Percentiles rank a stretch among this genome's conserved stretches.
Evolutionary conservation across 2,113 vertebrate species (phyloP).

Genomic region (Cinclus mexicanus): DNA sequence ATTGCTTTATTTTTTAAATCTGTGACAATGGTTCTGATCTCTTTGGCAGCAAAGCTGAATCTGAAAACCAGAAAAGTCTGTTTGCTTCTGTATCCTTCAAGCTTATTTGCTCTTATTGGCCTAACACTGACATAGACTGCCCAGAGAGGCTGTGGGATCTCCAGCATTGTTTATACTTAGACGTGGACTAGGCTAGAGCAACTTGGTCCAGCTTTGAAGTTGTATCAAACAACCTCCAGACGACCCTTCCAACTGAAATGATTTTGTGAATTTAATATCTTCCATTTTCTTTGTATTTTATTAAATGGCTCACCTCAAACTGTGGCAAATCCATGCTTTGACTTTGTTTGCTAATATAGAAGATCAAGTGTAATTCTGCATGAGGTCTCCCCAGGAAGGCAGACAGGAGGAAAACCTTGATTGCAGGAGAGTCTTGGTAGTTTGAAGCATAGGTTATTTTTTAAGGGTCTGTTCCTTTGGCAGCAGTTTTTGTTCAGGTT

Average conservation of each 20-base stretch:
- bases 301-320: not conserved
- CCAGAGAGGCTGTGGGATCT: not conserved
- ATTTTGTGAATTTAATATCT: not conserved
- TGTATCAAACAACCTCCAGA: not conserved
- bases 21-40: not conserved
- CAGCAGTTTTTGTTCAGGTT: not conserved
- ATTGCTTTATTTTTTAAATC: not conserved
- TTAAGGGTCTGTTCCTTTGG: not conserved
- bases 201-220: not conserved
- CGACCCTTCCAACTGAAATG: not conserved
- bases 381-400: not conserved
- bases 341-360: not conserved
- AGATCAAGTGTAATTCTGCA: not conserved
- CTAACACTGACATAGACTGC: not conserved
- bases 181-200: not conserved
- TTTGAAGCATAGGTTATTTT: not conserved
- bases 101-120: not conserved
- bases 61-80: not conserved
- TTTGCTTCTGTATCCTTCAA: not conserved
- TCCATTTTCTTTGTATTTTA: not conserved
- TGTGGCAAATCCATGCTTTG: not conserved
- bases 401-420: not conserved
- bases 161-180: not conserved
- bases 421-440: not conserved
- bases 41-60: not conserved